phyloP scores from a whole-genome alignment of 2,113 vertebrate genomes.

The Macaca nemestrina region DNA sequence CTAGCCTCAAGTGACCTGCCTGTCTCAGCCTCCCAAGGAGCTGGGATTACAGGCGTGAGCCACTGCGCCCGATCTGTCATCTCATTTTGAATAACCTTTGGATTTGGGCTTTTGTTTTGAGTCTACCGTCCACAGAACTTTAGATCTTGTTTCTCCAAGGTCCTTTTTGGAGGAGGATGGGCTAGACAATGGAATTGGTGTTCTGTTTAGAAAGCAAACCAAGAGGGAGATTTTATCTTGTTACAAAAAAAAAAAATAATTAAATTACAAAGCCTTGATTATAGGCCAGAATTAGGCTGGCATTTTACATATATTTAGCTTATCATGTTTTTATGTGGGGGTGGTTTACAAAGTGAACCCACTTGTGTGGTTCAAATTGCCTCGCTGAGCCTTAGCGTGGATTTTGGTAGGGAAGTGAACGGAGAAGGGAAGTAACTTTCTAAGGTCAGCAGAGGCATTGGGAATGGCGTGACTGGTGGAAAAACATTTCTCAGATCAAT shows the following conservation, averaged over 20 bases:
- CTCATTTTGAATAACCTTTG: background rate
- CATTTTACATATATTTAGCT: constrained; percentile 12
- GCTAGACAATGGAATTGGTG: background rate
- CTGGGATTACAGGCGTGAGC: too few species aligned
- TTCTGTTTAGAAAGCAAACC: background rate
- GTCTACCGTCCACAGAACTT: background rate
- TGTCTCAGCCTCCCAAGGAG: too few species aligned
- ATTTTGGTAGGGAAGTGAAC: background rate
- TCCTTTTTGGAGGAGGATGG: background rate
- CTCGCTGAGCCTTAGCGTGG: background rate
- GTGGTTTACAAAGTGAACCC: background rate
- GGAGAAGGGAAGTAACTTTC: background rate
- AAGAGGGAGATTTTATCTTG: background rate
- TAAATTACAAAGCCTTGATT: background rate
- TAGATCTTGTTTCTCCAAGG: background rate
- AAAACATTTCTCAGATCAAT: background rate
- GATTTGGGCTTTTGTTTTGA: background rate
- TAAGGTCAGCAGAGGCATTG: background rate
- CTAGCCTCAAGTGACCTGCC: too few species aligned
- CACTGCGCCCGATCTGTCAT: background rate
- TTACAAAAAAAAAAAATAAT: background rate
- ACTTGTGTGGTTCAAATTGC: background rate
- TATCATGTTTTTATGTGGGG: background rate
- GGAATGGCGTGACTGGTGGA: background rate
- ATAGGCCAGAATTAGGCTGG: background rate